Percentiles rank a stretch among this genome's conserved stretches.
Conservation (phyloP, 1,140 invertebrate species). For the Heliconius hewitsoni region DNA sequence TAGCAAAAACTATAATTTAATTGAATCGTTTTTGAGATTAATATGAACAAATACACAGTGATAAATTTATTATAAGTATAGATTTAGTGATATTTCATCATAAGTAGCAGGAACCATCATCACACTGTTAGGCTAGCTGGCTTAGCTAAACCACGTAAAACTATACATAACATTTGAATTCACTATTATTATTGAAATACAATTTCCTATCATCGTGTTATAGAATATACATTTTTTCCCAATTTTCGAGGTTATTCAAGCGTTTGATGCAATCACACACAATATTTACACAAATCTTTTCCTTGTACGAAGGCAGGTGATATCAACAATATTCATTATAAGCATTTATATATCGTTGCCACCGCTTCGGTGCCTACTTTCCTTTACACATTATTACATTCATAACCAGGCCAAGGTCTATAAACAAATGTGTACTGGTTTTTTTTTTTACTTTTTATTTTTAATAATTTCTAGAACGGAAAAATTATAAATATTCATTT, state of each 20-base stretch:
- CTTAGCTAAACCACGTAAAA: too few species aligned
- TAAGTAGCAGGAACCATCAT: too few species aligned
- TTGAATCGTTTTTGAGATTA: too few species aligned
- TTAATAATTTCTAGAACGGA: too few species aligned
- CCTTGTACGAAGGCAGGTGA: background rate
- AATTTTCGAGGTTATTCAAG: background rate
- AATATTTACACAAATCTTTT: constrained; percentile 4
- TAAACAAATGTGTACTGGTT: background rate
- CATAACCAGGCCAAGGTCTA: background rate
- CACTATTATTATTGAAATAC: background rate
- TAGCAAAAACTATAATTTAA: too few species aligned
- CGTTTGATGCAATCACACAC: background rate
- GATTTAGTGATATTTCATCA: too few species aligned
- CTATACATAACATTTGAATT: background rate
- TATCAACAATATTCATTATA: constrained; percentile 4
- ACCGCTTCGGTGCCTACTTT: background rate
- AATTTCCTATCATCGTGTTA: background rate
- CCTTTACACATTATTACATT: background rate
- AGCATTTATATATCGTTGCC: background rate
- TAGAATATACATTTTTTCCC: background rate
- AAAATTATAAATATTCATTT: too few species aligned
- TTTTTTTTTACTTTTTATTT: background rate
- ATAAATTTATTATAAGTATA: too few species aligned
- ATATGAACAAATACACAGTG: too few species aligned
- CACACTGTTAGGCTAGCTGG: too few species aligned